Percentiles rank a stretch among this genome's conserved stretches.
Evolutionary conservation across 2,113 vertebrate species (phyloP).

Genomic region (Ceratotherium simum): DNA sequence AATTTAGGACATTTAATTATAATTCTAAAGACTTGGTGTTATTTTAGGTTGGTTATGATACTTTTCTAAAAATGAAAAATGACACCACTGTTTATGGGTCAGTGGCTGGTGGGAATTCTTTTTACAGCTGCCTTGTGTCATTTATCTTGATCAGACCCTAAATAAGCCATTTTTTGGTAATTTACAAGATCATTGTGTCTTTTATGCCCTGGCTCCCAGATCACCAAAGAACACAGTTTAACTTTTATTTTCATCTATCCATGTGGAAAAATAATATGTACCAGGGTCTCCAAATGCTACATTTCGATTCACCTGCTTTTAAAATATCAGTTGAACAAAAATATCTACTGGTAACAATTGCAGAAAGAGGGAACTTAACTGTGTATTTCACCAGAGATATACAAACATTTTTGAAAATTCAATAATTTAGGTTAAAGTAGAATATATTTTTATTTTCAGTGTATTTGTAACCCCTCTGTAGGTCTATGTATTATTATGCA

Average conservation of each 20-base stretch:
- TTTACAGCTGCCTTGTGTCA: constrained; percentile 85
- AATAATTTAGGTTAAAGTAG: background rate
- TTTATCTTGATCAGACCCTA: constrained; percentile 85
- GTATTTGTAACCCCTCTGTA: background rate
- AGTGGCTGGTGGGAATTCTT: constrained; percentile 81
- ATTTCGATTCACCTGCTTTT: background rate
- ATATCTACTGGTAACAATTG: background rate
- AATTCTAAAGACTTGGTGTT: constrained; percentile 66
- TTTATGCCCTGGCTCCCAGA: background rate
- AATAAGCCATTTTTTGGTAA: constrained; percentile 78
- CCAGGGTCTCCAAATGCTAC: background rate
- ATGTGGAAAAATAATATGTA: background rate
- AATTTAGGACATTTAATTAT: constrained; percentile 33
- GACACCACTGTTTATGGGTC: constrained; percentile 75
- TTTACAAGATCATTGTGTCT: constrained; percentile 78
- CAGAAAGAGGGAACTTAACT: background rate
- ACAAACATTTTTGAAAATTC: constrained; percentile 18
- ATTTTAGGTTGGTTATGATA: constrained; percentile 73
- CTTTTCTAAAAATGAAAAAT: constrained; percentile 79
- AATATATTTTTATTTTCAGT: background rate
- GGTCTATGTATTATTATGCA: background rate
- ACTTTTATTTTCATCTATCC: constrained; percentile 50
- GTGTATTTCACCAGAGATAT: background rate
- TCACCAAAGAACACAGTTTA: constrained; percentile 30
- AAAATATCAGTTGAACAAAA: constrained; percentile 35